Base-by-base conservation (phyloP, 2,113 vertebrate species). In the Catharus bicknelli region DNA sequence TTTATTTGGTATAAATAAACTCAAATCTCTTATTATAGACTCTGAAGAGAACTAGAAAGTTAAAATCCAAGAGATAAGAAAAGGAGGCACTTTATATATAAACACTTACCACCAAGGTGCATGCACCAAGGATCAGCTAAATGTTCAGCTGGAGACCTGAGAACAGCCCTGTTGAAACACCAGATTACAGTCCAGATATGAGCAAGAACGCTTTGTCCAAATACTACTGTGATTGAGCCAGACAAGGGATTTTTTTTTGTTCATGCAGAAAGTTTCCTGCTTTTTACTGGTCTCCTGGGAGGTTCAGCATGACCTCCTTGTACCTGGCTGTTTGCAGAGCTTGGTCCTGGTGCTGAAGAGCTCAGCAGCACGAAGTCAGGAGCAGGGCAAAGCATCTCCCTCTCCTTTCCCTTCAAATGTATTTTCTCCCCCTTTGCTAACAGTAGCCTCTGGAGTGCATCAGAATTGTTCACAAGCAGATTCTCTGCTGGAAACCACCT, bases 191-290 rank as follows among this genome's bases (percentile, higher is more conserved):
- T 34, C 86, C 63, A 67, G 86, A 54, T 75, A 79, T 0, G 0
- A 17, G 7, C 50, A 22, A 73, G 86, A 83, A 88, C 50, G 1
- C 74, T 74, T 64, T 32, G 68, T 74, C 66, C 73, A 74, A 45
- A 29, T 54, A 66, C 57, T 66, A 6, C 77, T 80, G 68, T 22
- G 34, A 73, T 48, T 36, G 72, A 81, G 64, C 25, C 51, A 84
- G 81, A 94, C 69, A 76, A 81, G 73, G 77, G 42, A 61, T 3
- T 45, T 27, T 62, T 38, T 73, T 67, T 57, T 68, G 54, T 58
- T 77, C 55, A 34, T 89, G 69, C 27, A 50, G 77, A 27, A 93
- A 58, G 73, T 74, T 92, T 90, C 83, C 54, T 86, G 73, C 29
- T 80, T 74, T 40, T 4, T 34, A 22, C 38, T 62, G 61, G 25